phyloP scores from a whole-genome alignment of 2,113 vertebrate genomes.

The Mandrillus leucophaeus region DNA sequence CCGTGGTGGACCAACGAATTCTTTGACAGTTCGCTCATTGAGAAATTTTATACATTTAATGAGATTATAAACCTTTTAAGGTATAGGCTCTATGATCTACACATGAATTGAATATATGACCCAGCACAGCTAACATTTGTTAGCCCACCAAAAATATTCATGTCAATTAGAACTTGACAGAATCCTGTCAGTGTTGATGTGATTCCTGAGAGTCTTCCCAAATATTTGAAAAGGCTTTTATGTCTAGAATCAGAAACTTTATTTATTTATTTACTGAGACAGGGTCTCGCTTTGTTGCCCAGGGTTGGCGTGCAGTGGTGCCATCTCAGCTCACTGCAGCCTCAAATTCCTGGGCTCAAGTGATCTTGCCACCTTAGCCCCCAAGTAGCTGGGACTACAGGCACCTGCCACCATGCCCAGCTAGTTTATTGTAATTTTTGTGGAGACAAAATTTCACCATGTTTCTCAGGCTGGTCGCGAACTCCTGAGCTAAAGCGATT shows the following conservation, averaged over 20 bases:
- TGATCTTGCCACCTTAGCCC: too few species aligned
- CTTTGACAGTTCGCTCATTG: background rate
- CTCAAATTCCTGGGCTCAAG: too few species aligned
- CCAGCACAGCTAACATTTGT: background rate
- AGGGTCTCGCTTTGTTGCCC: too few species aligned
- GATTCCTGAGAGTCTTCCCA: background rate
- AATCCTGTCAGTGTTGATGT: background rate
- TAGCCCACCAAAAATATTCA: background rate
- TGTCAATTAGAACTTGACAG: constrained; percentile 2
- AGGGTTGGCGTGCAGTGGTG: too few species aligned
- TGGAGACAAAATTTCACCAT: too few species aligned
- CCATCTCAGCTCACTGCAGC: too few species aligned
- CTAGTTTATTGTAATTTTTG: too few species aligned
- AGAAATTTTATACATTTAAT: background rate
- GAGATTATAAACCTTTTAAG: background rate
- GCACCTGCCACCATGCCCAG: too few species aligned
- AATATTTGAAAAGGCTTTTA: constrained; percentile 16
- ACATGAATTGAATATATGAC: background rate
- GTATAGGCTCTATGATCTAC: background rate
- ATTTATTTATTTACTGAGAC: too few species aligned
- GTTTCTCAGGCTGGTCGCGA: too few species aligned
- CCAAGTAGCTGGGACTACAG: too few species aligned
- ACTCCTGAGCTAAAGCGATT: too few species aligned
- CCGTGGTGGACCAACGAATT: background rate
- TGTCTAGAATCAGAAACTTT: constrained; percentile 23